Evolutionary conservation across 2,888 invertebrate species (phyloP).

Genomic region (Molanna angustata): DNA sequence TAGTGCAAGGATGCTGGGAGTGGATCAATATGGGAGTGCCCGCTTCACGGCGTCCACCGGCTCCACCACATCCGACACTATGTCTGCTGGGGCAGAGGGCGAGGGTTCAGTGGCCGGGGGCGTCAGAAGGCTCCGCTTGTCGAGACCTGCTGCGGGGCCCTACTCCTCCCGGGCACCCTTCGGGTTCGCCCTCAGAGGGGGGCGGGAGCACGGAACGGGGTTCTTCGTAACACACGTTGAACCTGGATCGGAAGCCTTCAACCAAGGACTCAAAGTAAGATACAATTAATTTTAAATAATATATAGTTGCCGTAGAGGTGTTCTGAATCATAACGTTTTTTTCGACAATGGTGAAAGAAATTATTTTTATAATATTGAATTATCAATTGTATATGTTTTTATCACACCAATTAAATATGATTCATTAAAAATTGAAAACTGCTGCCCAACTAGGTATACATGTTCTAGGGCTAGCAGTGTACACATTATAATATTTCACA

Average conservation of each 20-base stretch:
- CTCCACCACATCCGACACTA: constrained; percentile 29
- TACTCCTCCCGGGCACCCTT: constrained; percentile 53
- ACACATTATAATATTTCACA: too few species aligned
- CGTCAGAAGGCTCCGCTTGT: constrained; percentile 47
- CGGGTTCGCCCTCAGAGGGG: constrained; percentile 82
- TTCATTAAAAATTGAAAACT: too few species aligned
- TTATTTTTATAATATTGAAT: too few species aligned
- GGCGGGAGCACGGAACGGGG: constrained; percentile 88
- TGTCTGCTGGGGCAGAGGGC: constrained; percentile 12
- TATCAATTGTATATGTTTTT: too few species aligned
- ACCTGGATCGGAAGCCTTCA: constrained; percentile 80
- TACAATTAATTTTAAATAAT: neutral
- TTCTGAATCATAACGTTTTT: too few species aligned
- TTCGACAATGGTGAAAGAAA: too few species aligned
- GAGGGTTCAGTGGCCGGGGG: constrained; percentile 11
- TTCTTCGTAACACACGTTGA: constrained; percentile 90
- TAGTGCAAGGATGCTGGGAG: constrained; percentile 1
- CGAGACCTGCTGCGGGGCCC: constrained; percentile 52
- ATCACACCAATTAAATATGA: too few species aligned
- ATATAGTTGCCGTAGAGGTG: too few species aligned
- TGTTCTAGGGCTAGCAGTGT: too few species aligned
- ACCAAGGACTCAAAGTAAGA: constrained; percentile 80
- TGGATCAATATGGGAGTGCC: constrained; percentile 20
- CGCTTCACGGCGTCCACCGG: constrained; percentile 28
- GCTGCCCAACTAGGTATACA: too few species aligned